Percentiles rank a stretch among this genome's conserved stretches.
phyloP scores from a whole-genome alignment of 2,888 invertebrate species.

The Falcaria lacertinaria region DNA sequence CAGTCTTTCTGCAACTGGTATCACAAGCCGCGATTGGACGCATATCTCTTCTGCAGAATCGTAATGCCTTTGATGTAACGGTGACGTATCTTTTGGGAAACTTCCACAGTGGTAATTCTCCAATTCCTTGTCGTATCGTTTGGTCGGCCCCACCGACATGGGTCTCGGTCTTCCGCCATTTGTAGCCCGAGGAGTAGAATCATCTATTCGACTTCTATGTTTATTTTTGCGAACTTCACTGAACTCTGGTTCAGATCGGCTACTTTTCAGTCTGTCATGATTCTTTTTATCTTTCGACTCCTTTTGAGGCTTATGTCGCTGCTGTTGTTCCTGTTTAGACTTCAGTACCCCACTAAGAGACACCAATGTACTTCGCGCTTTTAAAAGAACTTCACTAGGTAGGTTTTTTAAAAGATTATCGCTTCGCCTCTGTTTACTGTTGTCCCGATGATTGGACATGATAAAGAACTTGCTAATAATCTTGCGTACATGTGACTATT shows the following conservation, averaged over 20 bases:
- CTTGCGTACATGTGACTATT: slow-evolving; percentile 27
- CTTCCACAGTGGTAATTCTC: slow-evolving; percentile 40
- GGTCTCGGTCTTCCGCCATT: slow-evolving; percentile 49
- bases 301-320: slow-evolving; percentile 41
- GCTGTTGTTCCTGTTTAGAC: slow-evolving; percentile 54
- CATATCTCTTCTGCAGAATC: slow-evolving; percentile 62
- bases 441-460: slow-evolving; percentile 67
- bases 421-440: slow-evolving; percentile 56
- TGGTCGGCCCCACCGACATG: slow-evolving; percentile 59
- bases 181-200: slow-evolving; percentile 30
- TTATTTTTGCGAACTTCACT: slow-evolving; percentile 50
- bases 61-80: slow-evolving; percentile 41
- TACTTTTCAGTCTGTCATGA: slow-evolving; percentile 55
- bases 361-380: slow-evolving; percentile 67
- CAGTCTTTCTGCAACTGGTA: slow-evolving; percentile 65
- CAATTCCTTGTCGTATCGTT: slow-evolving; percentile 51
- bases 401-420: slow-evolving; percentile 67
- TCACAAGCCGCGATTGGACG: slow-evolving; percentile 62
- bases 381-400: slow-evolving; percentile 65
- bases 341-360: slow-evolving; percentile 71
- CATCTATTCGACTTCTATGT: slow-evolving; percentile 58
- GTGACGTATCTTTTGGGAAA: slow-evolving; percentile 42
- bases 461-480: slow-evolving; percentile 18
- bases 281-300: slow-evolving; percentile 69
- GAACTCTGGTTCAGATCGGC: slow-evolving; percentile 66